phyloP scores from a whole-genome alignment of 2,113 vertebrate species.

The Acanthochromis polyacanthus region DNA sequence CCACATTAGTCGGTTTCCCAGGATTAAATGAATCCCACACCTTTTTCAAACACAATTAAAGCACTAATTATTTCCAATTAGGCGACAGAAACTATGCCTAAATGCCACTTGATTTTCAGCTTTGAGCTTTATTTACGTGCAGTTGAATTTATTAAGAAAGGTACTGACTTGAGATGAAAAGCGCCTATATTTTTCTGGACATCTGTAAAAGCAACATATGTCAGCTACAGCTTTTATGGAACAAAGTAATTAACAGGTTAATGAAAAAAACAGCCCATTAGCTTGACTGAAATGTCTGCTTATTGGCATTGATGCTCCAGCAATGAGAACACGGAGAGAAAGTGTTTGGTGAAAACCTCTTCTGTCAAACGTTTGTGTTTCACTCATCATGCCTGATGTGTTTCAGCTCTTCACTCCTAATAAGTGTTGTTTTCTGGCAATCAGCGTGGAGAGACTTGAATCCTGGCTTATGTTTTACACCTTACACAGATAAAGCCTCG shows the following conservation, averaged over 20 bases:
- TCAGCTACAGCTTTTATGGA: conserved; percentile 7
- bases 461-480: conserved; percentile 38
- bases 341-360: conserved; percentile 18
- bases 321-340: background rate
- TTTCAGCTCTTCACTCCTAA: conserved; percentile 23
- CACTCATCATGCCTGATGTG: conserved; percentile 17
- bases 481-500: conserved; percentile 30
- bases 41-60: background rate
- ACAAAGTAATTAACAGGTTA: conserved; percentile 41
- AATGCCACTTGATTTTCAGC: background rate
- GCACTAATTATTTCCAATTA: background rate
- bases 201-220: conserved; percentile 44
- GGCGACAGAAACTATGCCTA: background rate
- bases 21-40: conserved; percentile 1
- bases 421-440: conserved; percentile 44
- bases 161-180: conserved; percentile 22
- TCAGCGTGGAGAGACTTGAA: conserved; percentile 35
- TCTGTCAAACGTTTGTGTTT: conserved; percentile 22
- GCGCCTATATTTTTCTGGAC: conserved; percentile 2
- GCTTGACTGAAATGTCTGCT: conserved; percentile 26
- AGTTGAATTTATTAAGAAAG: background rate
- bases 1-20: background rate
- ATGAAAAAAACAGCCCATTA: conserved; percentile 45
- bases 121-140: background rate
- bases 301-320: background rate